These are phyloP conservation scores for Plotosus lineatus DNA, from an alignment of 2,113 vertebrate species.

Conservation along the genomic window DNA sequence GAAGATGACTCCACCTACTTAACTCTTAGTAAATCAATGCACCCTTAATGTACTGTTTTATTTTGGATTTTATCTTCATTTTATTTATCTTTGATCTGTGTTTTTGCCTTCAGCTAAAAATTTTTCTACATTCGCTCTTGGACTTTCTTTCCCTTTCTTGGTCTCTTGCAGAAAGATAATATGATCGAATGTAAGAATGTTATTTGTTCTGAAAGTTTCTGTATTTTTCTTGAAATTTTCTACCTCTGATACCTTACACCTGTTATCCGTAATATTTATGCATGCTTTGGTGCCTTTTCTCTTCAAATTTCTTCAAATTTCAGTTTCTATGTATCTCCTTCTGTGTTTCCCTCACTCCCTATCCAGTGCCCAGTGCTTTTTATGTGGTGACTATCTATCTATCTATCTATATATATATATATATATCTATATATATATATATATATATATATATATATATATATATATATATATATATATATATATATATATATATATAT, in stretches of 20 bases:
- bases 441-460: too few relatives aligned
- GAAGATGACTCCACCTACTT: background rate
- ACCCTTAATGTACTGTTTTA: slow-evolving; percentile 60
- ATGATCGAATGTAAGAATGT: slow-evolving; percentile 63
- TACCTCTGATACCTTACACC: slow-evolving; percentile 54
- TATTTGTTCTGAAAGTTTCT: slow-evolving; percentile 43
- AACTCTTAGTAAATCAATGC: background rate
- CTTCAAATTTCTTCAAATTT: slow-evolving; percentile 37
- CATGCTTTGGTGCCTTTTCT: slow-evolving; percentile 29
- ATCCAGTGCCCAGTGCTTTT: slow-evolving; percentile 54
- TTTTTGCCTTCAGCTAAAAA: slow-evolving; percentile 20
- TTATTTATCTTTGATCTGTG: slow-evolving; percentile 24
- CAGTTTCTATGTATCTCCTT: slow-evolving; percentile 22
- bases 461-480: too few relatives aligned
- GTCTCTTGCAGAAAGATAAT: slow-evolving; percentile 38
- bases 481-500: too few relatives aligned
- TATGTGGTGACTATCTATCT: slow-evolving; percentile 65
- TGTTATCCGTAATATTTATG: slow-evolving; percentile 29
- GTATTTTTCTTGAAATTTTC: slow-evolving; percentile 41
- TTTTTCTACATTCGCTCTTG: slow-evolving; percentile 11
- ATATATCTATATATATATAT: too few relatives aligned
- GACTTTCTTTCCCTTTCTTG: slow-evolving; percentile 12
- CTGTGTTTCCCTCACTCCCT: slow-evolving; percentile 33
- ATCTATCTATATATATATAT: too few relatives aligned
- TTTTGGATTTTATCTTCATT: slow-evolving; percentile 60